Evolutionary conservation across 2,888 invertebrate species (phyloP).

Genomic region (Pemphredon lugubris): DNA sequence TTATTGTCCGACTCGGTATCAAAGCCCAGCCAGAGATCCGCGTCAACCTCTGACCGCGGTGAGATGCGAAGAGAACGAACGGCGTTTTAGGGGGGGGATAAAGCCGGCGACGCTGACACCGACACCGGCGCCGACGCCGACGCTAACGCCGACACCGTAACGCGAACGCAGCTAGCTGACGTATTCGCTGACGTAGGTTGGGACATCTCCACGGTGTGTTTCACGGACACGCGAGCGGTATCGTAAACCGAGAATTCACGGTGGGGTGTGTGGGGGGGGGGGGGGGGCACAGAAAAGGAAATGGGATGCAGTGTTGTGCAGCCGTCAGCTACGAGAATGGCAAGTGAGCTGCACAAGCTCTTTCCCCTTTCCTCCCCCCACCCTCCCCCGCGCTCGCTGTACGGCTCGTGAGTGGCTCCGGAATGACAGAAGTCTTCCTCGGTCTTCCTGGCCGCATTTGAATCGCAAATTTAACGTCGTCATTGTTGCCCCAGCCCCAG

Average conservation of each 20-base stretch:
- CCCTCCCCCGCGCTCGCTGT: too few relatives aligned
- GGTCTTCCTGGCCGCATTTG: constrained; percentile 50
- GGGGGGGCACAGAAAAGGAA: constrained; percentile 19
- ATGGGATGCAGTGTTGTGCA: constrained; percentile 40
- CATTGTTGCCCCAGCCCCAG: constrained; percentile 42
- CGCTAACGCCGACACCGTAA: constrained; percentile 34
- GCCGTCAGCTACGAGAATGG: constrained; percentile 49
- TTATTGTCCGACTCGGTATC: constrained; percentile 42
- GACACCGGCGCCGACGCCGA: constrained; percentile 9
- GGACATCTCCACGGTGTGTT: constrained; percentile 34
- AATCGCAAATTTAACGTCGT: constrained; percentile 61
- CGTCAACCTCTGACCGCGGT: constrained; percentile 32
- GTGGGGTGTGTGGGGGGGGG: not conserved
- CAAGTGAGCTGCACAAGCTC: constrained; percentile 46
- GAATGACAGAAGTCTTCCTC: constrained; percentile 52
- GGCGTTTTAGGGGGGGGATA: too few relatives aligned
- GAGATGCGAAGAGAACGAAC: too few relatives aligned
- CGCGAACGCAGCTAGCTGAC: constrained; percentile 67
- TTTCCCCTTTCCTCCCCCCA: constrained; percentile 33
- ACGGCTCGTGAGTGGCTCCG: constrained; percentile 45
- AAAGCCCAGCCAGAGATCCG: constrained; percentile 35
- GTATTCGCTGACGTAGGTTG: constrained; percentile 70
- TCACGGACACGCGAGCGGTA: constrained; percentile 35
- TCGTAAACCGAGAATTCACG: constrained; percentile 31
- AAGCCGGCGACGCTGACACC: constrained; percentile 36